Evolutionary conservation across 1,140 invertebrate species (phyloP).

Genomic region (Rhizoglyphus robini): DNA sequence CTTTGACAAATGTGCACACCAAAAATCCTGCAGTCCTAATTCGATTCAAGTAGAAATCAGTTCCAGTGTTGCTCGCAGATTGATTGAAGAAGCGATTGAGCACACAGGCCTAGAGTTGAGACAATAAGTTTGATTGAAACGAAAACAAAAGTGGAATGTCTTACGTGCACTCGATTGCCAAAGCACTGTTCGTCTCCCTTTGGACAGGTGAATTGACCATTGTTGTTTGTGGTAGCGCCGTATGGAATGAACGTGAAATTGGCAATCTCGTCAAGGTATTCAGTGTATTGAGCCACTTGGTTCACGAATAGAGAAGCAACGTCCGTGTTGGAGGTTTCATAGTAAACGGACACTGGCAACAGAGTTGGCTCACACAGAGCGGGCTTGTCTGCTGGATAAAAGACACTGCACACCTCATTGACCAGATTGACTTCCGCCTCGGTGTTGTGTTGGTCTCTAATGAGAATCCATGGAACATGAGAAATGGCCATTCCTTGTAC

Average conservation of each 20-base stretch:
- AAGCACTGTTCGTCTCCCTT: not conserved
- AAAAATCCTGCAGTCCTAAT: not conserved
- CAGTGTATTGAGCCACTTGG: not conserved
- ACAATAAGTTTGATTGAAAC: too few relatives aligned
- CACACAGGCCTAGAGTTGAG: not conserved
- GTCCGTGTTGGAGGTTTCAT: not conserved
- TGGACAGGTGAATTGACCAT: not conserved
- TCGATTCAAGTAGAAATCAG: not conserved
- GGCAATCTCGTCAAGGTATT: conserved; percentile 16
- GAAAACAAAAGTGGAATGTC: not conserved
- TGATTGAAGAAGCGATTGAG: not conserved
- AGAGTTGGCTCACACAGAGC: not conserved
- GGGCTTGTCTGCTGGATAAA: conserved; percentile 9
- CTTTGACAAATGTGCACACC: not conserved
- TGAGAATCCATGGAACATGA: conserved; percentile 18
- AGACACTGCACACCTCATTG: conserved; percentile 11
- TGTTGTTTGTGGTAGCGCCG: not conserved
- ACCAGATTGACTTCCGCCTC: conserved; percentile 13
- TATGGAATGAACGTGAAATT: not conserved
- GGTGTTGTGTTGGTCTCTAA: conserved; percentile 11
- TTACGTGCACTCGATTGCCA: conserved; percentile 15
- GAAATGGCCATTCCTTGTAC: not conserved
- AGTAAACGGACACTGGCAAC: not conserved
- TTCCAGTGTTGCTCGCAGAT: not conserved
- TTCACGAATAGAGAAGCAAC: not conserved